Evolutionary conservation across 2,888 invertebrate species (phyloP).

Genomic region (Tridacna gigas): DNA sequence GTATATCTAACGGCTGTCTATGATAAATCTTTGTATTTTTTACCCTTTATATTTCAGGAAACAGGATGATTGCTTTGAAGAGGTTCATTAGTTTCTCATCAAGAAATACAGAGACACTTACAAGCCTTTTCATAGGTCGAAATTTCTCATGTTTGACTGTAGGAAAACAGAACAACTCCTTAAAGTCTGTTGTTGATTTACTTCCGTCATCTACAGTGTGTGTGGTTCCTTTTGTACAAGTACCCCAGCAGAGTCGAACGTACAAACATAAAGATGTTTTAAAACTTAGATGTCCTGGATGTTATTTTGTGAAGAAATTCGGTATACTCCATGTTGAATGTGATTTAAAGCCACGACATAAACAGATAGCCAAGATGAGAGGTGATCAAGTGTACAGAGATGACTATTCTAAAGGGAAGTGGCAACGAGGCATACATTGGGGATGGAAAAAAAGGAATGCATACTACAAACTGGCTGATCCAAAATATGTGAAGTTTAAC

Average conservation of each 20-base stretch:
- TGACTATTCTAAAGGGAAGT: slow-evolving; percentile 74
- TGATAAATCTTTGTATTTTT: neutral
- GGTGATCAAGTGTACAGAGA: slow-evolving; percentile 69
- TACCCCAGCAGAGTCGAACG: slow-evolving; percentile 50
- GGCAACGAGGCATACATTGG: slow-evolving; percentile 65
- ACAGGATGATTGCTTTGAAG: neutral
- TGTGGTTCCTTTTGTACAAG: neutral
- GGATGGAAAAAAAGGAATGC: slow-evolving; percentile 53
- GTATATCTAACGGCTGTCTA: neutral
- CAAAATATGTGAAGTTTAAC: slow-evolving; percentile 63
- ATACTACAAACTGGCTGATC: slow-evolving; percentile 67
- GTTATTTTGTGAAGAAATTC: slow-evolving; percentile 81
- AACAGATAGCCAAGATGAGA: slow-evolving; percentile 79
- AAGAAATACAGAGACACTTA: neutral
- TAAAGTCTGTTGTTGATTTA: neutral
- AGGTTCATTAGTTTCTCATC: neutral
- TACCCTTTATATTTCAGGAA: neutral
- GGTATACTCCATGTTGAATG: slow-evolving; percentile 82
- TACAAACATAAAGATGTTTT: slow-evolving; percentile 77
- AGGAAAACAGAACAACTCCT: neutral
- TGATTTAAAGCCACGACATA: slow-evolving; percentile 80
- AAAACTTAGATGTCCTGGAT: slow-evolving; percentile 77
- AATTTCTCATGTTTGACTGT: neutral
- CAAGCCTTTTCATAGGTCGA: neutral
- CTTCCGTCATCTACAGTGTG: slow-evolving; percentile 6